These are phyloP conservation scores for Chromis chromis DNA, from an alignment of 2,797 vertebrate genomes.

Conservation along the genomic window DNA sequence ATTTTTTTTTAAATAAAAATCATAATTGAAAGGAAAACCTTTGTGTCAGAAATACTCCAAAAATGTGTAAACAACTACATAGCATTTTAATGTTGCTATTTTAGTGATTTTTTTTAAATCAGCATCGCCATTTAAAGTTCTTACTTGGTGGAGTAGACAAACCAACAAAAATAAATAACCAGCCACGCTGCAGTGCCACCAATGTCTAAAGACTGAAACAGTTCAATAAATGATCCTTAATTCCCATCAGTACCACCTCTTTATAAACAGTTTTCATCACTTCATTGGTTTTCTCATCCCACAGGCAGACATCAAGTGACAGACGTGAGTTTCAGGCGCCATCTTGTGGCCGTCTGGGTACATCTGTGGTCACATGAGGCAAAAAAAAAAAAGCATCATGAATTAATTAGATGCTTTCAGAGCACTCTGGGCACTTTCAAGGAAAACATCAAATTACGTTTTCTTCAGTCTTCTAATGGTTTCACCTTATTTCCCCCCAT, in stretches of 20 bases:
- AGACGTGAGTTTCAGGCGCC: slow-evolving; percentile 72
- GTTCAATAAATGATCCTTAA: slow-evolving; percentile 33
- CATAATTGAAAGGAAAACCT: background rate
- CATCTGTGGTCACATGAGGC: slow-evolving; percentile 6
- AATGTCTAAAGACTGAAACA: slow-evolving; percentile 15
- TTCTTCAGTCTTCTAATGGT: background rate
- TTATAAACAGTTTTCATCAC: slow-evolving; percentile 33
- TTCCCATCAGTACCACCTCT: slow-evolving; percentile 31
- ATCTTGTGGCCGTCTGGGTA: slow-evolving; percentile 73
- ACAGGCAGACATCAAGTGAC: slow-evolving; percentile 15
- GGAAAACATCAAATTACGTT: background rate
- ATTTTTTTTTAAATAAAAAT: no score
- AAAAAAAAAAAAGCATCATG: background rate
- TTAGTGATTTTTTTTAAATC: no score
- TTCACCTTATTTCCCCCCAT: background rate
- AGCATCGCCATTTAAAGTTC: slow-evolving; percentile 17
- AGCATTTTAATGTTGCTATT: slow-evolving; percentile 3
- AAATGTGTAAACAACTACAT: background rate
- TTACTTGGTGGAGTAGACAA: slow-evolving; percentile 12
- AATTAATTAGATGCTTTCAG: background rate
- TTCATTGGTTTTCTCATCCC: slow-evolving; percentile 32
- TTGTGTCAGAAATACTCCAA: slow-evolving; percentile 3
- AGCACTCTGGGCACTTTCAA: slow-evolving; percentile 3
- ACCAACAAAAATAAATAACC: slow-evolving; percentile 16
- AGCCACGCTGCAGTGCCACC: slow-evolving; percentile 3